Percentiles rank a stretch among this genome's conserved stretches.
These are phyloP conservation scores for Dicrurus megarhynchus DNA, from an alignment of 2,113 vertebrate genomes.

Conservation along the genomic window DNA sequence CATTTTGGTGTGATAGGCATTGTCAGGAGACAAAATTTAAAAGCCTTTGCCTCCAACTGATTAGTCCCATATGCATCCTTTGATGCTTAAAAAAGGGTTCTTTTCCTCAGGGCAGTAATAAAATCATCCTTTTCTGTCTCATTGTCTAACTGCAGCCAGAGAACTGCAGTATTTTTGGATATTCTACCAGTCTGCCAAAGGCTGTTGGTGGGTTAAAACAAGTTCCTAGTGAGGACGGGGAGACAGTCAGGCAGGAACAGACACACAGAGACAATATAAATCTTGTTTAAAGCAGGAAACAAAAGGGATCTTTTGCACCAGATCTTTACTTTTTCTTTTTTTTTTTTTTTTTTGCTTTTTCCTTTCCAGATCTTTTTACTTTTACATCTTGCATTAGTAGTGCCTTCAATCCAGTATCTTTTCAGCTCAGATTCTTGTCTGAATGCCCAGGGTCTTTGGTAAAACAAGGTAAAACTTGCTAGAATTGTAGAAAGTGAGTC, in stretches of 20 bases:
- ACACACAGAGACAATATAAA: not conserved
- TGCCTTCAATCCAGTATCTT: not conserved
- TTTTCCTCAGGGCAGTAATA: conserved; percentile 15
- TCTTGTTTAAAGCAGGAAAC: not conserved
- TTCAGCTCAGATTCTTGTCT: not conserved
- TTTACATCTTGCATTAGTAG: not conserved
- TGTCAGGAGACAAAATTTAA: not conserved
- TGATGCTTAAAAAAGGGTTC: not conserved
- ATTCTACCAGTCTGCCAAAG: not conserved
- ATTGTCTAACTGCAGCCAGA: conserved; percentile 8
- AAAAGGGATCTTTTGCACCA: not conserved
- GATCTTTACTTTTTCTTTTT: not conserved
- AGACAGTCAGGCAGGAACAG: not conserved
- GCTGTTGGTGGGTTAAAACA: not conserved
- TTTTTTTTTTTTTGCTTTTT: not conserved
- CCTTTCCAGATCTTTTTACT: not conserved
- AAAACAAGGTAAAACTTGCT: not conserved
- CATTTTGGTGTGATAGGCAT: not conserved
- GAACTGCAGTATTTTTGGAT: conserved; percentile 16
- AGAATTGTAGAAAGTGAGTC: not conserved
- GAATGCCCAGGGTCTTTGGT: not conserved
- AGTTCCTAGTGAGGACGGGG: not conserved
- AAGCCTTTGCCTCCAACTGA: not conserved
- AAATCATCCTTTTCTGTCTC: conserved; percentile 18
- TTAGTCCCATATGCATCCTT: not conserved